Conservation (phyloP, 2,888 invertebrate species). For the Anodontia alba region DNA sequence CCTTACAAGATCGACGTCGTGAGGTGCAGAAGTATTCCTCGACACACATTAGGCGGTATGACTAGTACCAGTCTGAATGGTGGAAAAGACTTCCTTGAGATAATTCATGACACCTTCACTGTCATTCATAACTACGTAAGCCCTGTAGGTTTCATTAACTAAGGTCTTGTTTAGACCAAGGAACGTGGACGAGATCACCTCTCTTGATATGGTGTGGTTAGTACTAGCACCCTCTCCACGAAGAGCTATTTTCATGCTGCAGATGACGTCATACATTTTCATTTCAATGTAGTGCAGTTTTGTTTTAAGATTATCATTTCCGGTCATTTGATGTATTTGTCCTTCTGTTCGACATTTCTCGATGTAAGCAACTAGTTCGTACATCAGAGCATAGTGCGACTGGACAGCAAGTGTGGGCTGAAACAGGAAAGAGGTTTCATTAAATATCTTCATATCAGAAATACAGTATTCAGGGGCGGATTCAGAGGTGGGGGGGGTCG, state of each 20-base stretch:
- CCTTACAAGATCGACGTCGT: too few relatives aligned
- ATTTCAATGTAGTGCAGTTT: not conserved
- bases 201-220: not conserved
- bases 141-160: slow-evolving; percentile 1
- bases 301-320: not conserved
- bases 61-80: not conserved
- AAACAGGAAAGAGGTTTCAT: not conserved
- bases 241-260: slow-evolving; percentile 2
- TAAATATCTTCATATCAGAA: too few relatives aligned
- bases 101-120: not conserved
- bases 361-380: not conserved
- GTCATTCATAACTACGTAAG: not conserved
- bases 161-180: not conserved
- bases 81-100: not conserved
- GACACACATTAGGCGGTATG: not conserved
- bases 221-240: not conserved
- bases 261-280: slow-evolving; percentile 10
- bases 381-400: not conserved
- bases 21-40: too few relatives aligned
- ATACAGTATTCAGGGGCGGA: too few relatives aligned
- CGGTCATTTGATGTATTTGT: not conserved
- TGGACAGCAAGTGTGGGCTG: not conserved
- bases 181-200: not conserved
- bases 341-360: not conserved
- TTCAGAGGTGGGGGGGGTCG: too few relatives aligned